A percentile compares a stretch with the other conserved stretches of the same genome.
Conservation (phyloP, 2,888 invertebrate genomes). For the Polymixis lichenea region DNA sequence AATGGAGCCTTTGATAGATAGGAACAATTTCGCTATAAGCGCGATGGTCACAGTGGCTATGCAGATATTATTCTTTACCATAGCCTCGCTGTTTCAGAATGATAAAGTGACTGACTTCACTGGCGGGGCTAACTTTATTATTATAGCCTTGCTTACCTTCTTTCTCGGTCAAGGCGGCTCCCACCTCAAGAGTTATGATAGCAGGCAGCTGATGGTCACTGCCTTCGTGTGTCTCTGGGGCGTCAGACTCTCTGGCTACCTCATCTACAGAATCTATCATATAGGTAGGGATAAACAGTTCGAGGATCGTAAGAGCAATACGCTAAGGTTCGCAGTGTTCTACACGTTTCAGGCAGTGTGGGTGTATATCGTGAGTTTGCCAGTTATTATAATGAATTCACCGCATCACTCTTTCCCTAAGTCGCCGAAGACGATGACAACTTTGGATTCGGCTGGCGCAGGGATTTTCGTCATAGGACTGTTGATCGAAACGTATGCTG, state of each 20-base stretch:
- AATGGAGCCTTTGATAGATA: slow-evolving; percentile 95
- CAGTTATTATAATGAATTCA: slow-evolving; percentile 97
- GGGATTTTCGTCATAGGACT: slow-evolving; percentile 96
- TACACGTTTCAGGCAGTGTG: slow-evolving; percentile 98
- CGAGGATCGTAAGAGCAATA: slow-evolving; percentile 96
- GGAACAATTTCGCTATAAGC: slow-evolving; percentile 96
- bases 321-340: slow-evolving; percentile 97
- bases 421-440: slow-evolving; percentile 96
- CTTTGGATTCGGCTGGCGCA: slow-evolving; percentile 96
- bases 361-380: slow-evolving; percentile 97
- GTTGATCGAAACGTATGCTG: slow-evolving; percentile 96
- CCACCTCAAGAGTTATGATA: slow-evolving; percentile 94
- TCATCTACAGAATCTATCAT: slow-evolving; percentile 97
- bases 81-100: slow-evolving; percentile 96
- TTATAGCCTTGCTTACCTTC: slow-evolving; percentile 96
- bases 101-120: slow-evolving; percentile 98
- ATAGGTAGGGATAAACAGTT: slow-evolving; percentile 97
- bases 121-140: slow-evolving; percentile 97
- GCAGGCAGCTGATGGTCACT: slow-evolving; percentile 97
- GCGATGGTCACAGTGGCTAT: slow-evolving; percentile 95
- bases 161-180: slow-evolving; percentile 95
- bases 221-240: slow-evolving; percentile 97
- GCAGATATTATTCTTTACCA: slow-evolving; percentile 96
- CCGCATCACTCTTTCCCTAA: slow-evolving; percentile 94
- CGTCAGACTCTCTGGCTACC: slow-evolving; percentile 95